phyloP scores from a whole-genome alignment of 2,797 vertebrate genomes.

The Enteromius paludinosus region DNA sequence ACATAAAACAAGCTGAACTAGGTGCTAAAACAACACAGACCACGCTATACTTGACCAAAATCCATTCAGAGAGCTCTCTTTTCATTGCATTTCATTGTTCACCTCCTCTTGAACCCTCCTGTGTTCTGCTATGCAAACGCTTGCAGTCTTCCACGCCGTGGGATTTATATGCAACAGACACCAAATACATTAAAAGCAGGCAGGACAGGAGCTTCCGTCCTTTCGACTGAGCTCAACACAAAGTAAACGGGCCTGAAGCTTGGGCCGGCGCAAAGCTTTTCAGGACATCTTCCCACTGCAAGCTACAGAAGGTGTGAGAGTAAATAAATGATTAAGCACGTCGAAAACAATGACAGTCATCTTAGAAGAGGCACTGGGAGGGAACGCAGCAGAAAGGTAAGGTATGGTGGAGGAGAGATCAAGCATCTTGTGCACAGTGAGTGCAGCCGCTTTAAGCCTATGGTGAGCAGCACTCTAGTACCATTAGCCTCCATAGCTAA shows the following conservation, averaged over 20 bases:
- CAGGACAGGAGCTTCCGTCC: conserved; percentile 5
- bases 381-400: conserved; percentile 19
- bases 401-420: conserved; percentile 51
- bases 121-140: background rate
- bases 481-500: conserved; percentile 34
- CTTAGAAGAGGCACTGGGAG: conserved; percentile 48
- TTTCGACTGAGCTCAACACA: background rate
- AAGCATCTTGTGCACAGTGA: conserved; percentile 38
- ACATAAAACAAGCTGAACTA: background rate
- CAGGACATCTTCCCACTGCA: conserved; percentile 42
- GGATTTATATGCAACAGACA: background rate
- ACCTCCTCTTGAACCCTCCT: background rate
- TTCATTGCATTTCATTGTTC: background rate
- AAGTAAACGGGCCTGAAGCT: conserved; percentile 36
- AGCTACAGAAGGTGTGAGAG: conserved; percentile 49
- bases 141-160: background rate
- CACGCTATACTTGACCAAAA: background rate
- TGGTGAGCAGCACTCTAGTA: conserved; percentile 39
- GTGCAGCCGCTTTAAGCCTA: conserved; percentile 35
- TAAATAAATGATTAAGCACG: conserved; percentile 72
- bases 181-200: conserved; percentile 7
- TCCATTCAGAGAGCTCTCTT: background rate
- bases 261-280: conserved; percentile 40
- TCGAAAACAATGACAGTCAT: conserved; percentile 67
- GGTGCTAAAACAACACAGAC: background rate